phyloP scores from a whole-genome alignment of 1,140 invertebrate genomes.

The Megalopta genalis region DNA sequence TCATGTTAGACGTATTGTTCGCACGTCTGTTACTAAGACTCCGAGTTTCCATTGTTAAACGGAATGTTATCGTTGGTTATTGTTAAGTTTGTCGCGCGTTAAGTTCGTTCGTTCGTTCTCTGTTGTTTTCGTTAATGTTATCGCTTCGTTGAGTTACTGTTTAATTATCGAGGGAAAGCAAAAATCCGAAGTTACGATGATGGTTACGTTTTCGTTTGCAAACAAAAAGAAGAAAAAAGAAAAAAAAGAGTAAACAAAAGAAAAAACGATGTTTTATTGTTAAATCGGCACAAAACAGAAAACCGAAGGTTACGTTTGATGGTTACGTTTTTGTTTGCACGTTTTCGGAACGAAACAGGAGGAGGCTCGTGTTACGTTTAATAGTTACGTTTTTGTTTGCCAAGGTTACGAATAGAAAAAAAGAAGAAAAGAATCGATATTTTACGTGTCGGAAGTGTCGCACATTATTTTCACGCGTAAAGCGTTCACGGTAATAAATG shows the following conservation, averaged over 20 bases:
- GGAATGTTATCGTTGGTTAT: not conserved
- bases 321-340: constrained; percentile 29
- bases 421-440: not conserved
- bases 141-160: not conserved
- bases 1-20: not conserved
- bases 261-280: not conserved
- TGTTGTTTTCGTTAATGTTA: constrained; percentile 39
- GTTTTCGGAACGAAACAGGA: not conserved
- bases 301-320: constrained; percentile 2
- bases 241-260: not conserved
- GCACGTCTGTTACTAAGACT: constrained; percentile 3
- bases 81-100: constrained; percentile 36
- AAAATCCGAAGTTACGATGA: constrained; percentile 14
- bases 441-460: constrained; percentile 7
- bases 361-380: constrained; percentile 3
- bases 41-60: constrained; percentile 13
- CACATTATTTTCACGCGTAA: not conserved
- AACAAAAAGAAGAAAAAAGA: not conserved
- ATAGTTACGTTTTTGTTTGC: constrained; percentile 28
- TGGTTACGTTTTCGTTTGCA: constrained; percentile 1
- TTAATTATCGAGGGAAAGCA: too few species aligned
- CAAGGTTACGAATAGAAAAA: not conserved
- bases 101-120: constrained; percentile 6
- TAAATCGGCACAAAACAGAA: not conserved
- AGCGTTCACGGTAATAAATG: not conserved